phyloP scores from a whole-genome alignment of 2,888 invertebrate genomes.

The Parasteatoda lunata region DNA sequence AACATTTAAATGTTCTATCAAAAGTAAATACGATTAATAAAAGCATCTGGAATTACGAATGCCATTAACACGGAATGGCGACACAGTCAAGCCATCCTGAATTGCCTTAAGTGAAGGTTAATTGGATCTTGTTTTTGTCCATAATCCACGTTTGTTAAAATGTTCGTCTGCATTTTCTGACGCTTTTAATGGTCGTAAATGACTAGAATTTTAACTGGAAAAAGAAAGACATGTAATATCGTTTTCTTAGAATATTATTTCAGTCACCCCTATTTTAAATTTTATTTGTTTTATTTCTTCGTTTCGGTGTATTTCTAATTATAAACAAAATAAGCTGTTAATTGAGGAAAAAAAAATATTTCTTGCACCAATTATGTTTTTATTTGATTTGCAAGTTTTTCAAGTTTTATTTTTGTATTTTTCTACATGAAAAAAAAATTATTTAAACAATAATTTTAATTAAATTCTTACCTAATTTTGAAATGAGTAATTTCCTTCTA shows the following conservation, averaged over 20 bases:
- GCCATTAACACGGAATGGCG: conserved; percentile 48
- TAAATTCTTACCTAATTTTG: no score
- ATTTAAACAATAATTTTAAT: no score
- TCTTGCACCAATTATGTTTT: no score
- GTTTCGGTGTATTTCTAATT: background rate
- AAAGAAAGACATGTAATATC: conserved; percentile 8
- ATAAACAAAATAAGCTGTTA: background rate
- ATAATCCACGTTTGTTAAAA: conserved; percentile 60
- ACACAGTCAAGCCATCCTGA: conserved; percentile 28
- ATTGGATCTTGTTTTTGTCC: conserved; percentile 66
- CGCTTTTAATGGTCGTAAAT: conserved; percentile 52
- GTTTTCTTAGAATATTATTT: conserved; percentile 42
- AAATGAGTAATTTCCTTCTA: no score
- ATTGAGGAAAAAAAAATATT: no score
- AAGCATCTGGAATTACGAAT: conserved; percentile 47
- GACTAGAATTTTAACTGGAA: conserved; percentile 42
- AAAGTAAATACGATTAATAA: conserved; percentile 63
- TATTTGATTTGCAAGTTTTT: no score
- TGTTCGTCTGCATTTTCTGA: conserved; percentile 13
- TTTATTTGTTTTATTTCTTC: conserved; percentile 25
- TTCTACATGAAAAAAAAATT: no score
- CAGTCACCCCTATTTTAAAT: conserved; percentile 29
- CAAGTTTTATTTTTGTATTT: no score
- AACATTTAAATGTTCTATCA: conserved; percentile 55
- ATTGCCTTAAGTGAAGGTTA: conserved; percentile 51